Evolutionary conservation across 2,113 vertebrate genomes (phyloP).

Genomic region (Pseudorectes ferrugineus): DNA sequence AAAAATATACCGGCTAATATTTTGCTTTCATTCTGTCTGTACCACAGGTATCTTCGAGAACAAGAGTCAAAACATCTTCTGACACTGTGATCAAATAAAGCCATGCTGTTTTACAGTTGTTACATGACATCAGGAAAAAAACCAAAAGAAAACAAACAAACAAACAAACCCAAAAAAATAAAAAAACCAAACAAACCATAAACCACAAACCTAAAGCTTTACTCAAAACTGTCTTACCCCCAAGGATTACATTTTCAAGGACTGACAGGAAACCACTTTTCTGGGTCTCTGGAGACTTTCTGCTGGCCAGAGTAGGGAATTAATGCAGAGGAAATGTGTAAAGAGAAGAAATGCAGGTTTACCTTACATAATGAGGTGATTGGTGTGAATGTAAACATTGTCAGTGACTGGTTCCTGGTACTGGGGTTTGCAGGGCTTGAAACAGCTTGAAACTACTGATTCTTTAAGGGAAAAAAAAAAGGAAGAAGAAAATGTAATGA

Average conservation of each 20-base stretch:
- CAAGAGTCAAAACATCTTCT: background rate
- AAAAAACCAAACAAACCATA: background rate
- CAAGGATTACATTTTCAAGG: background rate
- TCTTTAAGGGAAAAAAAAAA: background rate
- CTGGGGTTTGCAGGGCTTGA: background rate
- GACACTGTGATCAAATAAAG: background rate
- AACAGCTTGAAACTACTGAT: background rate
- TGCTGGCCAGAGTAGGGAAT: background rate
- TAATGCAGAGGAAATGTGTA: background rate
- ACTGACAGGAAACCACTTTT: background rate
- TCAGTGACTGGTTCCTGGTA: background rate
- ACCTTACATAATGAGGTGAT: background rate
- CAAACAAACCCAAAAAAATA: background rate
- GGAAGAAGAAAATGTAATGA: fast-evolving
- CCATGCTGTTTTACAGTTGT: background rate
- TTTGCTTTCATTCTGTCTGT: background rate
- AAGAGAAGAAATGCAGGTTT: background rate
- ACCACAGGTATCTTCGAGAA: background rate
- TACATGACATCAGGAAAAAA: background rate
- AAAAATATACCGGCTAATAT: background rate
- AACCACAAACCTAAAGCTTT: background rate
- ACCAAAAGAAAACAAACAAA: background rate
- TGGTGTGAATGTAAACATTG: background rate
- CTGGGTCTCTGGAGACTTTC: background rate
- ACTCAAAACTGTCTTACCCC: background rate